Percentiles rank a stretch among this genome's conserved stretches.
Evolutionary conservation across 1,140 invertebrate genomes (phyloP).

Genomic region (Penaeus chinensis): DNA sequence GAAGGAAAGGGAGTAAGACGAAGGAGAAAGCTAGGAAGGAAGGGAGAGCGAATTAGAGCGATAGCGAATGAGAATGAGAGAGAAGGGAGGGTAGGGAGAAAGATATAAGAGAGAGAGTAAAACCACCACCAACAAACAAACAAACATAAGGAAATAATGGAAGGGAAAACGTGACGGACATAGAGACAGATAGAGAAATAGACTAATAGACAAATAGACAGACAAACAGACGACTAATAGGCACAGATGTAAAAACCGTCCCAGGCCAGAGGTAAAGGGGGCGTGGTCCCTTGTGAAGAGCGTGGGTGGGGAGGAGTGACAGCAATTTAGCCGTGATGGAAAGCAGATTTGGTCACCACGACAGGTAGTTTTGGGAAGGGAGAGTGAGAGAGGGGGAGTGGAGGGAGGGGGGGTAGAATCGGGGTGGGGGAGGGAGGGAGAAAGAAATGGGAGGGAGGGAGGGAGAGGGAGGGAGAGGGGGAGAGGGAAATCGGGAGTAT

Average conservation of each 20-base stretch:
- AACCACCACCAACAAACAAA: too few relatives aligned
- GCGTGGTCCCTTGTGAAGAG: too few relatives aligned
- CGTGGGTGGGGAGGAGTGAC: background rate
- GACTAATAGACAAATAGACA: constrained; percentile 20
- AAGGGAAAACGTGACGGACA: background rate
- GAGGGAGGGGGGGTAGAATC: background rate
- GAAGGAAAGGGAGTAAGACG: too few relatives aligned
- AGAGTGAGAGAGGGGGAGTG: background rate
- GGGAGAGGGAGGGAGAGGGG: background rate
- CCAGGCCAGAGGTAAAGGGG: too few relatives aligned
- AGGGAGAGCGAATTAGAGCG: too few relatives aligned
- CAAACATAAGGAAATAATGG: background rate
- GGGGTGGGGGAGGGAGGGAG: background rate
- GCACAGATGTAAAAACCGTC: background rate
- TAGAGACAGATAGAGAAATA: constrained; percentile 7
- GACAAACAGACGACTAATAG: background rate
- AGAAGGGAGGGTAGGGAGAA: too few relatives aligned
- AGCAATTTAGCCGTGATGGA: background rate
- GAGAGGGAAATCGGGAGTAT: too few relatives aligned
- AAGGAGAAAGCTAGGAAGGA: too few relatives aligned
- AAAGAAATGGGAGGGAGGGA: background rate
- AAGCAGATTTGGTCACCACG: background rate
- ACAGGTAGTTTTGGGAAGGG: background rate
- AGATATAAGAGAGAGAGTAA: too few relatives aligned
- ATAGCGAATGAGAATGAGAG: too few relatives aligned